A percentile compares a stretch with the other conserved stretches of the same genome.
Conservation (phyloP, 2,888 invertebrate genomes). For the Linyphia triangularis region DNA sequence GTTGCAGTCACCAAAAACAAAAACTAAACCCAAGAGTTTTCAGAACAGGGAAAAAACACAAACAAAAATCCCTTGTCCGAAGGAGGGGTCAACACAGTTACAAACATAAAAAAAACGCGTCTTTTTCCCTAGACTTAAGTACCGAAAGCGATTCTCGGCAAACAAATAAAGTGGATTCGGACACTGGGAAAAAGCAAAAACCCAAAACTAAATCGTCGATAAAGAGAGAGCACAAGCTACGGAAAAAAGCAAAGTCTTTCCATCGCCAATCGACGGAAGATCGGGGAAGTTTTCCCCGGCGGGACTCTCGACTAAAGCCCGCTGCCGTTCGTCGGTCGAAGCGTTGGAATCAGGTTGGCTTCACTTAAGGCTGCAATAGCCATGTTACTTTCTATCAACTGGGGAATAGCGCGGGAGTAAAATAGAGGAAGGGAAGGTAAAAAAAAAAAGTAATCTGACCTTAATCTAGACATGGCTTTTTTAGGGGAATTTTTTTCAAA, state of each 20-base stretch:
- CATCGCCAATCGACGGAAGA: constrained; percentile 58
- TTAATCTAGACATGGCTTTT: constrained; percentile 49
- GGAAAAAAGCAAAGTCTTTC: constrained; percentile 36
- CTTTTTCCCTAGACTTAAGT: constrained; percentile 50
- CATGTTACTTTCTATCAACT: constrained; percentile 56
- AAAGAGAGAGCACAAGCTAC: constrained; percentile 47
- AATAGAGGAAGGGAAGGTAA: constrained; percentile 5
- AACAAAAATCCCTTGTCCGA: not conserved
- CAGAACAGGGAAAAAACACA: not conserved
- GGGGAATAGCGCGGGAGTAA: constrained; percentile 51
- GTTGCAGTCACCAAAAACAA: not conserved
- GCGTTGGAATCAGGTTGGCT: constrained; percentile 27
- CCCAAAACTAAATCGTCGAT: constrained; percentile 64
- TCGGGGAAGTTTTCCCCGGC: constrained; percentile 53
- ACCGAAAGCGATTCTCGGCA: constrained; percentile 53
- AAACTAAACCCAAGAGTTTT: not conserved
- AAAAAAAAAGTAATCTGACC: constrained; percentile 37
- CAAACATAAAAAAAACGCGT: constrained; percentile 4
- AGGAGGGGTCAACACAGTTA: not conserved
- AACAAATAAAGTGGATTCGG: constrained; percentile 64
- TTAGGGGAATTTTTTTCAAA: constrained; percentile 22
- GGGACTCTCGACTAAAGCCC: constrained; percentile 38
- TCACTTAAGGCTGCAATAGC: constrained; percentile 73
- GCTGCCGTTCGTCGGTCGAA: not conserved
- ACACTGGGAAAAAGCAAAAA: constrained; percentile 6